phyloP scores from a whole-genome alignment of 2,113 vertebrate species.

The Scatophagus argus region DNA sequence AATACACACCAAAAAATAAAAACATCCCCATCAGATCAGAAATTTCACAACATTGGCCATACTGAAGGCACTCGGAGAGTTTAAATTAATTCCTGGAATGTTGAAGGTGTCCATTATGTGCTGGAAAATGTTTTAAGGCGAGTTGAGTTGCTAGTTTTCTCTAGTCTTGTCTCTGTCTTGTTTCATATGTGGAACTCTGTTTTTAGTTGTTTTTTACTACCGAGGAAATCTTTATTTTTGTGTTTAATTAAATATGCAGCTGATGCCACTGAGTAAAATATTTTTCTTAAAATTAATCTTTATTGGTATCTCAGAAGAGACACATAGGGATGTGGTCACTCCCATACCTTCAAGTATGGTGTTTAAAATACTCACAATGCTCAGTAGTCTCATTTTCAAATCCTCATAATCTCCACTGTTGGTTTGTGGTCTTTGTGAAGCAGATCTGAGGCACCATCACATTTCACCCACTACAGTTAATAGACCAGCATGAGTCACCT shows the following conservation, averaged over 20 bases:
- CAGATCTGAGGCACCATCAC: conserved; percentile 25
- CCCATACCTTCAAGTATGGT: not conserved
- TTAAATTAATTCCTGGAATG: not conserved
- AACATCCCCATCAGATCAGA: not conserved
- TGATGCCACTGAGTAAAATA: not conserved
- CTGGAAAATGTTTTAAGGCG: not conserved
- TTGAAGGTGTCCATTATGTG: not conserved
- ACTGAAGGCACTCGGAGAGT: not conserved
- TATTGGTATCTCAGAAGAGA: not conserved
- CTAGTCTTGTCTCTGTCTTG: not conserved
- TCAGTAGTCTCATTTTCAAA: conserved; percentile 31
- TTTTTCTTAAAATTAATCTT: not conserved
- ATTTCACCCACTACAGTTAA: conserved; percentile 55
- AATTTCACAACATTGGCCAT: not conserved
- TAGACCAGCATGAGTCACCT: conserved; percentile 65
- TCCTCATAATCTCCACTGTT: conserved; percentile 26
- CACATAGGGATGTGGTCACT: not conserved
- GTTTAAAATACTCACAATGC: conserved; percentile 24
- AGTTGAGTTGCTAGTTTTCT: not conserved
- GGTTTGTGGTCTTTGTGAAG: conserved; percentile 44
- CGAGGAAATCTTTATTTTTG: not conserved
- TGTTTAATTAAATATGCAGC: not conserved
- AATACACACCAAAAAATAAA: too few relatives aligned
- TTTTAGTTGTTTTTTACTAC: not conserved
- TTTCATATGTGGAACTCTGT: not conserved